Conservation (phyloP, 2,888 invertebrate species). For the Papilio gigon region DNA sequence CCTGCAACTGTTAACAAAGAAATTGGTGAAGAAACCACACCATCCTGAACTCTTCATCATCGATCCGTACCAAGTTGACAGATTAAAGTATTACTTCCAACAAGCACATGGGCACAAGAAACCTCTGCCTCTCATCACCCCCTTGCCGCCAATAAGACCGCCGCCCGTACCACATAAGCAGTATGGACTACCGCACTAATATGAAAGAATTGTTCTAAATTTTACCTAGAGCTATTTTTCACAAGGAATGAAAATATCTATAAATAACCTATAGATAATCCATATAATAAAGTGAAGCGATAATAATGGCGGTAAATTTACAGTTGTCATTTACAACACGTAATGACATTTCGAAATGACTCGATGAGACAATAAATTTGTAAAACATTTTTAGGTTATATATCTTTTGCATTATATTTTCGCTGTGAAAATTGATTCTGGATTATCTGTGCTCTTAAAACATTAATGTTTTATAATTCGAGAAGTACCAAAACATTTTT, state of each 20-base stretch:
- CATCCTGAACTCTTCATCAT: constrained; percentile 43
- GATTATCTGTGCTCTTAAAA: no score
- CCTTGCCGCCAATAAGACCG: neutral
- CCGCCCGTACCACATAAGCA: constrained; percentile 24
- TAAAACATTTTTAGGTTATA: no score
- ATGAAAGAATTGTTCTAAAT: neutral
- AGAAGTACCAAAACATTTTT: neutral
- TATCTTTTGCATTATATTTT: no score
- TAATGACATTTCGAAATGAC: no score
- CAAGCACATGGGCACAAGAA: constrained; percentile 45
- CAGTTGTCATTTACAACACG: no score
- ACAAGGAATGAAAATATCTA: neutral
- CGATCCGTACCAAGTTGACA: constrained; percentile 49
- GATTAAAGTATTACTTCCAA: constrained; percentile 51
- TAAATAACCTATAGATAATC: no score
- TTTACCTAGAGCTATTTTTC: neutral
- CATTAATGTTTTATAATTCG: constrained; percentile 38
- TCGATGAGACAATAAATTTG: no score
- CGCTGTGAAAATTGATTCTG: no score
- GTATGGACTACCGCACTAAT: constrained; percentile 35
- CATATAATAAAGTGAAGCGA: no score
- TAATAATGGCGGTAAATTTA: no score
- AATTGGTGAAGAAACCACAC: constrained; percentile 35
- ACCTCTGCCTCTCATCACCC: constrained; percentile 38
- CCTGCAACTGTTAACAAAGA: constrained; percentile 42